phyloP scores from a whole-genome alignment of 2,113 vertebrate genomes.

The Pseudois nayaur region DNA sequence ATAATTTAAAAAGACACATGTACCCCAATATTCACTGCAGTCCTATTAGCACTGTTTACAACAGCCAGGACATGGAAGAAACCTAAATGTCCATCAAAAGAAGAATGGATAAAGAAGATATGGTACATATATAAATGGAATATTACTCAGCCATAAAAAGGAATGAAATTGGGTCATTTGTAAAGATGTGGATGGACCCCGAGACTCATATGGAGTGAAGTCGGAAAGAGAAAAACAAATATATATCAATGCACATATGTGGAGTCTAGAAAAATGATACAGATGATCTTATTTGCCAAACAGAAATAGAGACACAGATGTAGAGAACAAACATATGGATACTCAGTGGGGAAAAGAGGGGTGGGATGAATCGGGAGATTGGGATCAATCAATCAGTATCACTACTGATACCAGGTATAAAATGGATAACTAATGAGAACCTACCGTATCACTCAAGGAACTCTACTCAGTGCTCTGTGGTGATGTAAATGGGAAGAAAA shows the following conservation, averaged over 20 bases:
- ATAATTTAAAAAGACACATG: not conserved
- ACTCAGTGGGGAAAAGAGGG: not conserved
- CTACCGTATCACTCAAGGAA: not conserved
- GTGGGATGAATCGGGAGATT: not conserved
- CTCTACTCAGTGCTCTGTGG: not conserved
- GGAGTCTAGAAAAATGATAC: not conserved
- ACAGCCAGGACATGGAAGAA: not conserved
- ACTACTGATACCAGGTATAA: not conserved
- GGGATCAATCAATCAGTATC: not conserved
- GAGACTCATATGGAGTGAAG: not conserved
- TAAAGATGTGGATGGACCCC: not conserved
- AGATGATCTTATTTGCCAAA: not conserved
- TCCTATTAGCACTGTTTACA: not conserved
- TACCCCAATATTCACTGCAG: not conserved
- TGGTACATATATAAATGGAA: not conserved
- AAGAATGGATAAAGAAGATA: not conserved
- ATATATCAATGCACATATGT: not conserved
- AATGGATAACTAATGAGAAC: not conserved
- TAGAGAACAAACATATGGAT: not conserved
- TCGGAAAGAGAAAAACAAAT: not conserved
- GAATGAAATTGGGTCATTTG: not conserved
- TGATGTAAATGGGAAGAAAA: not conserved
- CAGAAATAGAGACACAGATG: not conserved
- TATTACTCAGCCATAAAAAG: not conserved
- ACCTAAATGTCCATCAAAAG: not conserved